Evolutionary conservation across 2,113 vertebrate species (phyloP), one percentile per base, ranked within the genome.

Genomic region (Lophura nycthemera): DNA sequence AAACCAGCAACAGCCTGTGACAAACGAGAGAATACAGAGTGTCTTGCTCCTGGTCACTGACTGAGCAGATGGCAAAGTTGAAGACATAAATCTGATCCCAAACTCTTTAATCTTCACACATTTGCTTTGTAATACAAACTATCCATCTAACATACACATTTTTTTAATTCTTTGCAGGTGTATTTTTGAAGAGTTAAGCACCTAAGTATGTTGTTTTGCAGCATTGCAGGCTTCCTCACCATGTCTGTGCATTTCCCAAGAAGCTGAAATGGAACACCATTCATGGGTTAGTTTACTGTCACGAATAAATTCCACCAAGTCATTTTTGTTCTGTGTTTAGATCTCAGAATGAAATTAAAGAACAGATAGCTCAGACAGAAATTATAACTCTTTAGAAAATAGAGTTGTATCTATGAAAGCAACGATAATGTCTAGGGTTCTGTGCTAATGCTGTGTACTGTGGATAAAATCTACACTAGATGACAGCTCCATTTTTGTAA

Each of bases 221-320:
- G 11, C 13, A 30, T 7, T 54, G 57, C 8, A 15, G 43, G 2
- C 3, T 14, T 42, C 19, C 69, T 60, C 43, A 22, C 14, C 30
- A 17, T 10, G 13, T 17, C 52, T 6, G 2, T 4, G 25, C 36
- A 18, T 42, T 0, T 0, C n/a, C 65, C 21, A 42, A 82, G 36
- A 20, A 64, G 22, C 13, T 45, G 19, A 63, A 40, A 54, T 4
- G 2, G 6, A 36, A 11, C 0, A 4, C 32, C 24, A 30, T 14
- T 15, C 32, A 13, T 0, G 4, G 24, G 2, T 18, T 16, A n/a
- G 25, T 8, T 86, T 21, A 61, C 32, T 32, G 29, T 32, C 11
- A 32, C 15, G 13, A 22, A 29, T 15, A 21, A n/a, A 59, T 7
- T 20, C n/a, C 42, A 65, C 40, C 12, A 72, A 73, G 42, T 22